phyloP scores from a whole-genome alignment of 2,113 vertebrate genomes.

The Plecturocebus donacophilus region DNA sequence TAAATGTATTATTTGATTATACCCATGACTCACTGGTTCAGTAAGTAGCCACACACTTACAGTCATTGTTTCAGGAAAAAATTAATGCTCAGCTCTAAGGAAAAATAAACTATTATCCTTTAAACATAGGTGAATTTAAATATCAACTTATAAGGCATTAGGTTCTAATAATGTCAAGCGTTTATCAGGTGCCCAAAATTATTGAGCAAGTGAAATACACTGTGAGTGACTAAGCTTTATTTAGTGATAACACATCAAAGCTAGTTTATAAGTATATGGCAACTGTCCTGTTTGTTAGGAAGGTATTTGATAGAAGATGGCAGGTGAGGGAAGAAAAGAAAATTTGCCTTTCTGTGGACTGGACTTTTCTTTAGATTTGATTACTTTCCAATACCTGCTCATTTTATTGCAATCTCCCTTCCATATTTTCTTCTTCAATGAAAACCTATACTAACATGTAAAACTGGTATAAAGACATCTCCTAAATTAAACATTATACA shows the following conservation, averaged over 20 bases:
- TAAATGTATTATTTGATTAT: neutral
- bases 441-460: neutral
- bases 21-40: neutral
- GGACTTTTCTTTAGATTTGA: slow-evolving; percentile 16
- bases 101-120: slow-evolving; percentile 2
- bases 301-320: neutral
- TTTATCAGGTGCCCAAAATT: neutral
- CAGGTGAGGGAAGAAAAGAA: neutral
- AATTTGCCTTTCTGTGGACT: neutral
- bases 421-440: neutral
- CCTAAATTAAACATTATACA: neutral
- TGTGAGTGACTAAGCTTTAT: neutral
- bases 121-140: neutral
- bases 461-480: neutral
- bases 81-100: neutral
- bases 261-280: neutral
- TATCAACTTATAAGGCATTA: neutral
- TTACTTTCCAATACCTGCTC: neutral
- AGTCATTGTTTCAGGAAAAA: slow-evolving; percentile 16
- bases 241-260: neutral
- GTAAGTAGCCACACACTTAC: neutral
- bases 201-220: neutral
- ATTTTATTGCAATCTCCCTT: neutral
- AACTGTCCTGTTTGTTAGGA: neutral
- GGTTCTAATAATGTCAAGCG: neutral